Percentiles rank a stretch among this genome's conserved stretches.
Evolutionary conservation across 1,140 invertebrate species (phyloP).

Genomic region (Drosophila persimilis): DNA sequence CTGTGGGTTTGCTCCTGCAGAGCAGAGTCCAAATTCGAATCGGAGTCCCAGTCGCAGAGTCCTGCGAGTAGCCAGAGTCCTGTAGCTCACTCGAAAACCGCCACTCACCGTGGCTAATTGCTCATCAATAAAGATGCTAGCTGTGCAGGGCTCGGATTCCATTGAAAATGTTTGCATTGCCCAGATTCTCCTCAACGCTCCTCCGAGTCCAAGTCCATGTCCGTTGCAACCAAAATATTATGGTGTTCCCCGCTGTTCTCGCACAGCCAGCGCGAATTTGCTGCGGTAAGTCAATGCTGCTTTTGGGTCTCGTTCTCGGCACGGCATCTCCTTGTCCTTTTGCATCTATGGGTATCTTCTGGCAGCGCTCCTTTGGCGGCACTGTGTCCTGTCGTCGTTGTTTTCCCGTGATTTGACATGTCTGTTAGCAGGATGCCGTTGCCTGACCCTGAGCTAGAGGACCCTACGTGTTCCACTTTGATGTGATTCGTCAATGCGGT

Average conservation of each 20-base stretch:
- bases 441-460: slow-evolving; percentile 55
- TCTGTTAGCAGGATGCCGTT: slow-evolving; percentile 66
- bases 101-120: slow-evolving; percentile 77
- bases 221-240: slow-evolving; percentile 80
- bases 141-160: slow-evolving; percentile 49
- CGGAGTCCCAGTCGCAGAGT: slow-evolving; percentile 4
- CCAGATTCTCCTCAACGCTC: slow-evolving; percentile 7
- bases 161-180: slow-evolving; percentile 33
- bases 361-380: slow-evolving; percentile 54
- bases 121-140: slow-evolving; percentile 63
- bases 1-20: slow-evolving; percentile 58
- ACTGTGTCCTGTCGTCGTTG: slow-evolving; percentile 58
- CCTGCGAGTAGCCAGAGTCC: slow-evolving; percentile 22
- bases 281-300: slow-evolving; percentile 75
- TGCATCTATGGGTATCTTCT: not conserved
- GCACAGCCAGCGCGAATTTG: slow-evolving; percentile 74
- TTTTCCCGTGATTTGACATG: slow-evolving; percentile 70
- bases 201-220: slow-evolving; percentile 23
- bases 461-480: slow-evolving; percentile 75
- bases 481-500: slow-evolving; percentile 82
- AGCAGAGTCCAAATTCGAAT: slow-evolving; percentile 21
- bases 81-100: slow-evolving; percentile 53
- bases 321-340: not conserved
- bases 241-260: slow-evolving; percentile 77
- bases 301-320: slow-evolving; percentile 32